Evolutionary conservation across 2,113 vertebrate species (phyloP).

Genomic region (Erpornis zantholeuca): DNA sequence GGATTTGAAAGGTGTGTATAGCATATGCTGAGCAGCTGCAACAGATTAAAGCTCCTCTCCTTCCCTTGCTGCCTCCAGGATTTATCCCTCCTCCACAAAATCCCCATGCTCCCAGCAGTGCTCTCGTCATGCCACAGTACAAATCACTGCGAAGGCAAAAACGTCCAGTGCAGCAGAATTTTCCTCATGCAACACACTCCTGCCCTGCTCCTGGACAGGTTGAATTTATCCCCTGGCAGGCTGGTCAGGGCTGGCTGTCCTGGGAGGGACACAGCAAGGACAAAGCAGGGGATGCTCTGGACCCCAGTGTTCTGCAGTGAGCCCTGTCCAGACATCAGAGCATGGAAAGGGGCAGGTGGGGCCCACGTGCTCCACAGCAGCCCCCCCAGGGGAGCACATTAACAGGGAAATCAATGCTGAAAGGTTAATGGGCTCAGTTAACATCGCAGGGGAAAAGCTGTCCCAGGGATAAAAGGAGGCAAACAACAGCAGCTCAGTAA

Average conservation of each 20-base stretch:
- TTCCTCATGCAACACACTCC: background rate
- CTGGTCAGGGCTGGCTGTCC: background rate
- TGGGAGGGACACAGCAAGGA: background rate
- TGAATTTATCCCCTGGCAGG: background rate
- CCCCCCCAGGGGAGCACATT: background rate
- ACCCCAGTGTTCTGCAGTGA: background rate
- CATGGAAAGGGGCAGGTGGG: background rate
- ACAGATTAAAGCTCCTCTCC: background rate
- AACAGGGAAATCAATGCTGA: background rate
- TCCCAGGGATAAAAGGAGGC: background rate
- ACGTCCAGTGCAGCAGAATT: fast-evolving
- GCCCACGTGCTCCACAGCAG: background rate
- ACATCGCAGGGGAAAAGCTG: background rate
- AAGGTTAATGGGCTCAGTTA: background rate
- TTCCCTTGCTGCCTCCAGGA: background rate
- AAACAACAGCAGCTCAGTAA: background rate
- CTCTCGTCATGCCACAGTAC: fast-evolving
- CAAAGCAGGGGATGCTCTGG: background rate
- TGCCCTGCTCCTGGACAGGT: background rate
- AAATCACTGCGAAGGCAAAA: background rate
- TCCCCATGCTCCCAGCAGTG: fast-evolving
- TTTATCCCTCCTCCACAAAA: background rate
- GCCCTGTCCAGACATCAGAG: background rate
- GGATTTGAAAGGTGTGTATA: background rate
- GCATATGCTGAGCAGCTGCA: background rate